These are phyloP conservation scores for Eristalis tenax DNA, from an alignment of 2,888 invertebrate genomes.

Conservation along the genomic window DNA sequence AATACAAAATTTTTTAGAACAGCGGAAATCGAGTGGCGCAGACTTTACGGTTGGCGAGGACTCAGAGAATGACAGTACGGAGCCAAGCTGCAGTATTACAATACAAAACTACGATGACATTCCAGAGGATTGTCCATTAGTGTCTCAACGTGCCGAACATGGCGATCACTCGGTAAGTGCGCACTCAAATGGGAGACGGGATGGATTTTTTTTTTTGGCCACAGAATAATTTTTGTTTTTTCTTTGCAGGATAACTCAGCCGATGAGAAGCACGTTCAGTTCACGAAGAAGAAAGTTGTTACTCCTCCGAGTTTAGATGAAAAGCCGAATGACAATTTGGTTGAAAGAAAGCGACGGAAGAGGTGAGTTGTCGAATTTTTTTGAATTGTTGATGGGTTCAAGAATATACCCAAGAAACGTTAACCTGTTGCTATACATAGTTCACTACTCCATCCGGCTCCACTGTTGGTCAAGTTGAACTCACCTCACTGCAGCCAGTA, in stretches of 20 bases:
- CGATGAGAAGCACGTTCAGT: slow-evolving; percentile 82
- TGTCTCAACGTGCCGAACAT: slow-evolving; percentile 81
- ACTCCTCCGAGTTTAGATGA: slow-evolving; percentile 79
- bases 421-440: too few relatives aligned
- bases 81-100: slow-evolving; percentile 76
- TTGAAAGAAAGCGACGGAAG: slow-evolving; percentile 82
- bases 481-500: too few relatives aligned
- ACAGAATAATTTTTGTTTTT: background rate
- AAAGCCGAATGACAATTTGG: slow-evolving; percentile 79
- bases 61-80: slow-evolving; percentile 79
- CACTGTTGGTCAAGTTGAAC: too few relatives aligned
- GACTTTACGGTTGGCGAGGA: slow-evolving; percentile 80
- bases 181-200: background rate
- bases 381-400: background rate
- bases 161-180: slow-evolving; percentile 79
- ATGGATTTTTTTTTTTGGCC: background rate
- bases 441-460: too few relatives aligned
- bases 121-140: slow-evolving; percentile 81
- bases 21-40: slow-evolving; percentile 76
- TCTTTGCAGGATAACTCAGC: slow-evolving; percentile 77
- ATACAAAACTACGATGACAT: slow-evolving; percentile 80
- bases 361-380: slow-evolving; percentile 77
- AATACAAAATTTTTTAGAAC: slow-evolving; percentile 73
- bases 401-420: too few relatives aligned
- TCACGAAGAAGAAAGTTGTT: slow-evolving; percentile 80